These are phyloP conservation scores for Drosophila nr. fundita DNA, from an alignment of 2,888 invertebrate genomes.

Conservation along the genomic window DNA sequence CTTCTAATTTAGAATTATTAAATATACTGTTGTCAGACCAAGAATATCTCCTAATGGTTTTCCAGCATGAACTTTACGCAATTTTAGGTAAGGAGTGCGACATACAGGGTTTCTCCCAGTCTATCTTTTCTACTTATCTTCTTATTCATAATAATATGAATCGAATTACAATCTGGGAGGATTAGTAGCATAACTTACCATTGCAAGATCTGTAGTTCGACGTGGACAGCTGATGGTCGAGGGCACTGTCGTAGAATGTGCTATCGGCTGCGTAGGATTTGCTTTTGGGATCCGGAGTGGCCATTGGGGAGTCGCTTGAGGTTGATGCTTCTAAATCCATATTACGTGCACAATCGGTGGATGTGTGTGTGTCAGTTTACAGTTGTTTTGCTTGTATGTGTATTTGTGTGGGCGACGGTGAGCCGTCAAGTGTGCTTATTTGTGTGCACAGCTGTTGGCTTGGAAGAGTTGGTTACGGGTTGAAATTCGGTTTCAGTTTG, in stretches of 20 bases:
- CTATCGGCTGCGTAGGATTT: conserved; percentile 57
- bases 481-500: conserved; percentile 69
- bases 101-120: not conserved
- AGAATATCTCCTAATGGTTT: not conserved
- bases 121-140: not conserved
- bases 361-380: conserved; percentile 16
- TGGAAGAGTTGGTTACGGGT: conserved; percentile 74
- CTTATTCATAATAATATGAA: not conserved
- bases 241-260: conserved; percentile 82
- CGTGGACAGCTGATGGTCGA: conserved; percentile 76
- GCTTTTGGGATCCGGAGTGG: conserved; percentile 47
- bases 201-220: conserved; percentile 75
- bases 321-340: conserved; percentile 68
- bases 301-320: conserved; percentile 53
- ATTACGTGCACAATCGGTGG: conserved; percentile 41
- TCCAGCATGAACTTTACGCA: not conserved
- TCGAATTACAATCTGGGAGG: not conserved
- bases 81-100: not conserved
- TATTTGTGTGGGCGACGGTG: conserved; percentile 1
- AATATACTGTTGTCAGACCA: not conserved
- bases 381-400: conserved; percentile 5
- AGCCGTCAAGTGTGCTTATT: conserved; percentile 24
- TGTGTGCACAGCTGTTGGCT: conserved; percentile 61
- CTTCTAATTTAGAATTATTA: not conserved
- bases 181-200: conserved; percentile 59